Conservation (phyloP, 2,888 invertebrate genomes). For the Campoplex capitator region DNA sequence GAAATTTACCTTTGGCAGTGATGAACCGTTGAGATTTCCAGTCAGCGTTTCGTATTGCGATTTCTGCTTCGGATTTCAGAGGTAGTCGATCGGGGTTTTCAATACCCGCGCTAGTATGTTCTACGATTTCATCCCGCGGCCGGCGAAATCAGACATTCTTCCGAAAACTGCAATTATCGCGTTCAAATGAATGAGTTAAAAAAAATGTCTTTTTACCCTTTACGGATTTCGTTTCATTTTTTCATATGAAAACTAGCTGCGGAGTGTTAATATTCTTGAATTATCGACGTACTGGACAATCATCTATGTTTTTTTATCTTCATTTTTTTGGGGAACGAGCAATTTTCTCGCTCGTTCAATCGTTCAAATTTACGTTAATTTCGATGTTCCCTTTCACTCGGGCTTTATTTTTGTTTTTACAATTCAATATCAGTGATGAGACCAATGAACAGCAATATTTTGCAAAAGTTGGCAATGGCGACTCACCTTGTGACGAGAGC, state of each 20-base stretch:
- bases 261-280: not conserved
- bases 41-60: conserved; percentile 9
- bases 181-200: not conserved
- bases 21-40: conserved; percentile 1
- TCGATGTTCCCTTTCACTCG: not conserved
- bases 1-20: conserved; percentile 28
- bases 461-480: not conserved
- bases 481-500: conserved; percentile 60
- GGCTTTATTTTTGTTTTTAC: too few relatives aligned
- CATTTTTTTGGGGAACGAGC: not conserved
- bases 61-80: not conserved
- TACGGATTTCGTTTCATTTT: not conserved
- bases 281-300: not conserved
- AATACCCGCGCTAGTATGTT: conserved; percentile 21
- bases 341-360: not conserved
- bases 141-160: conserved; percentile 31
- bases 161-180: conserved; percentile 51
- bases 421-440: not conserved
- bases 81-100: not conserved
- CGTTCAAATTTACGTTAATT: not conserved
- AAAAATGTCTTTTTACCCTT: not conserved
- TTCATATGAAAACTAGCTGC: not conserved
- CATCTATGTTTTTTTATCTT: not conserved
- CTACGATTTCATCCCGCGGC: conserved; percentile 48
- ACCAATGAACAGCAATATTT: not conserved